Base-by-base conservation (phyloP, 2,888 invertebrate genomes). In the Vandiemenella viatica region DNA sequence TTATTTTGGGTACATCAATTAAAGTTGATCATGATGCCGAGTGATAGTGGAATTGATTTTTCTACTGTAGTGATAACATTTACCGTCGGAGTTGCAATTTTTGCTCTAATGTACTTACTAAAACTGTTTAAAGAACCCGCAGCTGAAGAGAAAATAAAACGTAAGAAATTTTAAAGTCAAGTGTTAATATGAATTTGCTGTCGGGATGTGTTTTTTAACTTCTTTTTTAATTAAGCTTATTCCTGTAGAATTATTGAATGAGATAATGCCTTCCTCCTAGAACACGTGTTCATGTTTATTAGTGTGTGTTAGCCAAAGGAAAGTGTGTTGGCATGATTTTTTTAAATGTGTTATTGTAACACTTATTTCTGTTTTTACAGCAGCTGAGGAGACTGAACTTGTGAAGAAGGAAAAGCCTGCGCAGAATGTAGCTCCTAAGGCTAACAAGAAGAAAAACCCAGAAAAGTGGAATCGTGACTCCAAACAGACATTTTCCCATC, bases 401-500 rank as follows among this genome's bases (percentile, higher is more conserved):
- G 16, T 38, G 6, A 40, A 46, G 41, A 52, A 50, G 63, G 66
- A 61, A 63, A 69, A 58, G 57, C 63, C 56, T 54, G 61, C 60
- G 60, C 62, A 63, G 50, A 60, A 66, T 16, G 66, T 69, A 50
- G 55, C 62, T 21, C 57, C 64, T 19, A 59, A 58, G 6, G 56
- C 63, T 49, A 69, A 67, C 54, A 52, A 62, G 50, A 53, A 53
- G 18, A 76, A 75, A 62, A 76, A 76, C 40, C 41, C 49, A 21
- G 58, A 60, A 46, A 57, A 58, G 50, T 58, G 60, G 58, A 49
- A 49, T 41, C 55, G 55, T 41, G 56, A 59, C 50, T 53, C 56
- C n/a, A 77, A 68, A 63, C 71, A 57, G 66, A 70, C 56, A 65
- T 80, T 74, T 68, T 65, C 67, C n/a, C 85, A 87, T 63, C 76